These are phyloP conservation scores for Epinotia demarniana DNA, from an alignment of 2,888 invertebrate genomes.

Conservation along the genomic window DNA sequence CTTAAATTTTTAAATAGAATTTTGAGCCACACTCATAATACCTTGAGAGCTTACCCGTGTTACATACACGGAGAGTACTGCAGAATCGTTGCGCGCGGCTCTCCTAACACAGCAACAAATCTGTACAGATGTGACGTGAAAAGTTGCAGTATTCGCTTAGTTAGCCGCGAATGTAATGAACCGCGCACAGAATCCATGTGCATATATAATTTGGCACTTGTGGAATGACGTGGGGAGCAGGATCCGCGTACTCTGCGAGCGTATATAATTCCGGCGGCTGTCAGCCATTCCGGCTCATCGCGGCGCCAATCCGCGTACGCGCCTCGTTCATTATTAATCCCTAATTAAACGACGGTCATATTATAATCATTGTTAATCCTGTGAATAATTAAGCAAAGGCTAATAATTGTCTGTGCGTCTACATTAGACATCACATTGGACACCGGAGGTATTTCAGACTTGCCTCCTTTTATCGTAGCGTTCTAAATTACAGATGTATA, in stretches of 20 bases:
- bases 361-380: constrained; percentile 32
- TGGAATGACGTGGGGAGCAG: background rate
- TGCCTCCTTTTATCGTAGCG: constrained; percentile 31
- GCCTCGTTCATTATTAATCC: constrained; percentile 20
- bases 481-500: constrained; percentile 37
- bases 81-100: background rate
- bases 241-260: background rate
- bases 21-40: background rate
- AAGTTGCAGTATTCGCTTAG: constrained; percentile 3
- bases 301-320: background rate
- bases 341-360: constrained; percentile 30
- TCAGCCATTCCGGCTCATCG: constrained; percentile 1
- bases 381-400: constrained; percentile 25
- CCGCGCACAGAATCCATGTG: background rate
- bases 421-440: constrained; percentile 23
- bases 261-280: background rate
- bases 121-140: background rate
- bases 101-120: background rate
- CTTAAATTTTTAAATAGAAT: background rate
- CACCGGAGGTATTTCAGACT: constrained; percentile 33
- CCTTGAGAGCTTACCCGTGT: background rate
- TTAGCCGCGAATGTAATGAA: background rate
- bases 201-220: background rate
- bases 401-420: constrained; percentile 8
- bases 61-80: background rate